Percentiles rank a stretch among this genome's conserved stretches.
Evolutionary conservation across 2,888 invertebrate species (phyloP).

Genomic region (Zelleria hepariella): DNA sequence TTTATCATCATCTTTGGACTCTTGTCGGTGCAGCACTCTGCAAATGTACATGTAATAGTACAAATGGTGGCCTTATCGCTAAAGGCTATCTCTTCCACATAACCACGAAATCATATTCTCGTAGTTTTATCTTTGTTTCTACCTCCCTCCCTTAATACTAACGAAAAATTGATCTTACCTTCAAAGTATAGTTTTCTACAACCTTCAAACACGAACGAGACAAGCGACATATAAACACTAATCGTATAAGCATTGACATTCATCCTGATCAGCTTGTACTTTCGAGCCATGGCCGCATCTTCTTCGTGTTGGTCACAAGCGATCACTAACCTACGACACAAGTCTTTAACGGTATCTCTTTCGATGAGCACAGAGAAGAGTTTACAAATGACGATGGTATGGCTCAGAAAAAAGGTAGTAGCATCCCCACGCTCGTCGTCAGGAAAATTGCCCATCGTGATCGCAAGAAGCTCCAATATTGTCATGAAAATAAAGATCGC

Average conservation of each 20-base stretch:
- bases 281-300: slow-evolving; percentile 29
- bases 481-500: slow-evolving; percentile 42
- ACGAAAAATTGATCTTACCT: slow-evolving; percentile 26
- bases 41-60: no score
- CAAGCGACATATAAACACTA: slow-evolving; percentile 35
- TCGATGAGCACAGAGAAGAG: slow-evolving; percentile 38
- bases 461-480: slow-evolving; percentile 50
- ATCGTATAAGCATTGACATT: slow-evolving; percentile 39
- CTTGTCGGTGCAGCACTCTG: no score
- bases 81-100: no score
- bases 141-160: no score
- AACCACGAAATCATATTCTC: no score
- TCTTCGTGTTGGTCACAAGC: slow-evolving; percentile 43
- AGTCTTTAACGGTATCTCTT: slow-evolving; percentile 33
- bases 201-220: slow-evolving; percentile 48
- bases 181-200: slow-evolving; percentile 32
- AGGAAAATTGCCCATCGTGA: slow-evolving; percentile 42
- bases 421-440: slow-evolving; percentile 52
- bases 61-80: no score
- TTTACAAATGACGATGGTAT: slow-evolving; percentile 51
- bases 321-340: slow-evolving; percentile 39
- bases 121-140: no score
- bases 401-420: slow-evolving; percentile 49
- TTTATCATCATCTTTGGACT: no score
- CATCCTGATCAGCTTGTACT: slow-evolving; percentile 45